Conservation (phyloP, 30 jellyfish, hydroid and myxozoan species). For the Pseudorhiza aurosa region DNA sequence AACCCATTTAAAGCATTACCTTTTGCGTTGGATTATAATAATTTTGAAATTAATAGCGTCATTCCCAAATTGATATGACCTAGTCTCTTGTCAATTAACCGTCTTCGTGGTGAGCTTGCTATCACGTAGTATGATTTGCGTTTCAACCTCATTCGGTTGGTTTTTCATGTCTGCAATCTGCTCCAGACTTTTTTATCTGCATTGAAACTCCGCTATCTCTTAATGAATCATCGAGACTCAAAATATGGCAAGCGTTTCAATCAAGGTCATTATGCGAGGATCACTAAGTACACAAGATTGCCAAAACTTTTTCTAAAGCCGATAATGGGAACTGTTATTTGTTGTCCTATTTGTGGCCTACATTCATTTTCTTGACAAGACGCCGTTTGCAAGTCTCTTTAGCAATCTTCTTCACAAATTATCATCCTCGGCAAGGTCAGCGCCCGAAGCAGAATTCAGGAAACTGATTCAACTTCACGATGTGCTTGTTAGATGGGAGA, state of each 20-base stretch:
- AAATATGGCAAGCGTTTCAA: background rate
- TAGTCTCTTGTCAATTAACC: conserved; percentile 22
- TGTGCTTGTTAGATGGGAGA: no score
- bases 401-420: no score
- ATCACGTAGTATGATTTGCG: conserved; percentile 5
- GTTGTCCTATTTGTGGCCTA: background rate
- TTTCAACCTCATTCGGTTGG: background rate
- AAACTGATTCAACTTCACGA: no score
- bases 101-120: conserved; percentile 1
- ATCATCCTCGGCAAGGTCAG: no score
- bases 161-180: background rate
- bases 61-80: conserved; percentile 34
- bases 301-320: background rate
- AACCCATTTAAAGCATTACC: conserved; percentile 15
- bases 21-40: conserved; percentile 18
- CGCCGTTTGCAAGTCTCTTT: no score
- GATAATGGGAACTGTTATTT: background rate
- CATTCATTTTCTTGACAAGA: no score
- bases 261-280: background rate
- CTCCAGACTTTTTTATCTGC: background rate
- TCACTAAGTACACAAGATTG: background rate
- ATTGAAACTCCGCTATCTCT: background rate
- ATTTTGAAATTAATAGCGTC: conserved; percentile 24
- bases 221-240: background rate
- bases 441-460: no score